Conservation (phyloP, 1,140 invertebrate genomes). For the Chymomyza costata region DNA sequence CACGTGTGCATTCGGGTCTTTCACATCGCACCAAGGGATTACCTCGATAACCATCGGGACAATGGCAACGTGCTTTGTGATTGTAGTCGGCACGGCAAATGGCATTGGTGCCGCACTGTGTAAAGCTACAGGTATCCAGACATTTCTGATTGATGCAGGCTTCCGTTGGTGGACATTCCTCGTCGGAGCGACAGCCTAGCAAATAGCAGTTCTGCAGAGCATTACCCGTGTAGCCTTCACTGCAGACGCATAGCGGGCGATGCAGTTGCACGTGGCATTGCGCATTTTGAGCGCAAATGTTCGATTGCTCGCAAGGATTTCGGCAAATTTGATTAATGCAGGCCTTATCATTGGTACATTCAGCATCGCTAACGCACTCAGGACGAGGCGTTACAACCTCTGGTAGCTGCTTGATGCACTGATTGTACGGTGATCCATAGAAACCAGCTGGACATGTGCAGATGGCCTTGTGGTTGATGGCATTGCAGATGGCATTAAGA, state of each 20-base stretch:
- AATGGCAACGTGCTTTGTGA: constrained; percentile 87
- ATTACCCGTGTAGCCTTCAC: constrained; percentile 88
- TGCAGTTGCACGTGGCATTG: constrained; percentile 88
- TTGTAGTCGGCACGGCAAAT: constrained; percentile 83
- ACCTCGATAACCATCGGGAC: constrained; percentile 83
- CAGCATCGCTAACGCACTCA: constrained; percentile 86
- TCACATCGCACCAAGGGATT: constrained; percentile 86
- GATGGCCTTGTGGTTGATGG: constrained; percentile 86
- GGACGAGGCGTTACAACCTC: constrained; percentile 78
- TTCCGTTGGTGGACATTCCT: constrained; percentile 87
- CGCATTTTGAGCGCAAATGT: constrained; percentile 87
- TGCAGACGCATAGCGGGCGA: constrained; percentile 88
- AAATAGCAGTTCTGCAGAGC: constrained; percentile 78
- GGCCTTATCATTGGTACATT: constrained; percentile 90
- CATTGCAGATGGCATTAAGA: constrained; percentile 88
- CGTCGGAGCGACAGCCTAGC: constrained; percentile 89
- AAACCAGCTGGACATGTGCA: constrained; percentile 88
- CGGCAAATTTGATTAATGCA: constrained; percentile 87
- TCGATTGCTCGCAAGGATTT: constrained; percentile 83
- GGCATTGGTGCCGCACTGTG: constrained; percentile 89
- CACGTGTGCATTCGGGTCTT: constrained; percentile 84
- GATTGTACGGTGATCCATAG: constrained; percentile 85
- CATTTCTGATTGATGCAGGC: constrained; percentile 91
- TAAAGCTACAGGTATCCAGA: constrained; percentile 85
- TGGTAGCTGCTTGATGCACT: constrained; percentile 79